Evolutionary conservation across 2,113 vertebrate genomes (phyloP), one percentile per base, ranked within the genome.

Genomic region (Oreocharis arfaki): DNA sequence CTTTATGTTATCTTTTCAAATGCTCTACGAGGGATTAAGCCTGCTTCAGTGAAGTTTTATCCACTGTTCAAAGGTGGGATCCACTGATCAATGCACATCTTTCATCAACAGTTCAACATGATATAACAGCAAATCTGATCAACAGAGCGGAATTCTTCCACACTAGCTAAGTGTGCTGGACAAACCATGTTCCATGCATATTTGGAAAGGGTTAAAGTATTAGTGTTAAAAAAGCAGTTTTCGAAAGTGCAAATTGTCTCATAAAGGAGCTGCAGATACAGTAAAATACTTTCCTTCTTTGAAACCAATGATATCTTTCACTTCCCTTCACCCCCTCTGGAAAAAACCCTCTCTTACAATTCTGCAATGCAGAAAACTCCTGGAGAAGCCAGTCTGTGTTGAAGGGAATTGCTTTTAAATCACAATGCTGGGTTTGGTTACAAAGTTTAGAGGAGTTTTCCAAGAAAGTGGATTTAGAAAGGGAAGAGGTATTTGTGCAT

Each of bases 201-300:
- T 96, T 95, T 70, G 95, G 93, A 96, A 96, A 97, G 96, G 93
- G 93, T 92, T 97, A 93, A 97, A 96, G 88, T 91, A 82, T 98
- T 98, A 98, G 98, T 98, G 98, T 98, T 98, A 97, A 98, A 93
- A 98, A 98, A 98, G 96, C 97, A 95, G 97, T 93, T 97, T 97
- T 94, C 61, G 70, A 98, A 98, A 98, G 98, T 98, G 98, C 98
- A 98, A 98, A 96, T 97, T 97, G 91, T 92, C 93, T 95, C 95
- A 96, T 55, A 79, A 82, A 96, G 97, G 89, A 95, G 95, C 74
- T 97, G 97, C 94, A 95, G 95, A 97, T 92, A 96, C 82, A 92
- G 83, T 84, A 89, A 92, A 95, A 79, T 52, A 90, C 49, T 69
- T 97, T 97, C 95, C 95, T 97, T 96, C 95, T 94, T 86, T 79